Conservation (phyloP, 2,888 invertebrate genomes). For the Thera britannica region DNA sequence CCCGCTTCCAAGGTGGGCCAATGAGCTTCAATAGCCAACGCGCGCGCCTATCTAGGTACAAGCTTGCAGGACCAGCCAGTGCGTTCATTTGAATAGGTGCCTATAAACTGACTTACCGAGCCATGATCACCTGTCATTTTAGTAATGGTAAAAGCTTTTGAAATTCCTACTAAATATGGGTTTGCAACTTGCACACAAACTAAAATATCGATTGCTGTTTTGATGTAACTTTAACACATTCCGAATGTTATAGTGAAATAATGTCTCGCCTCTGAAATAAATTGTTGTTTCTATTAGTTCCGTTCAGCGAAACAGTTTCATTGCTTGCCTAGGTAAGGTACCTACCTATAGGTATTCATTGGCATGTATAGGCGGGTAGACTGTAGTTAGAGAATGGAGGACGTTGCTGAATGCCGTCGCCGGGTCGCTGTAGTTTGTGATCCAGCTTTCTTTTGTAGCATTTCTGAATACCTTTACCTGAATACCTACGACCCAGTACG, state of each 20-base stretch:
- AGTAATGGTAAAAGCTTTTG: too few species aligned
- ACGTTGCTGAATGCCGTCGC: constrained; percentile 8
- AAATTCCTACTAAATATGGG: too few species aligned
- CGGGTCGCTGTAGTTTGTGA: constrained; percentile 18
- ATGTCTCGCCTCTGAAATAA: background rate
- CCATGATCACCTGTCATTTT: too few species aligned
- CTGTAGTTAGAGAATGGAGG: constrained; percentile 15
- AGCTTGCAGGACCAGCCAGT: too few species aligned
- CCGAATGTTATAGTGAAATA: background rate
- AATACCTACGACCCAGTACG: background rate
- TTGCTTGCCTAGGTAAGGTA: background rate
- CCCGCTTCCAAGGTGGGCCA: constrained; percentile 22
- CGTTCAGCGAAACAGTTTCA: background rate
- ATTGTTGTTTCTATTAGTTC: background rate
- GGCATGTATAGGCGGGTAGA: background rate
- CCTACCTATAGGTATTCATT: background rate
- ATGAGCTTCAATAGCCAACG: constrained; percentile 6
- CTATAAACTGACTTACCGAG: too few species aligned
- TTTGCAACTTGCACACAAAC: too few species aligned
- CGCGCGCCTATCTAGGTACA: background rate
- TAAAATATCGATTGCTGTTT: too few species aligned
- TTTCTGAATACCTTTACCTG: background rate
- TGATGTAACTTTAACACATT: too few species aligned
- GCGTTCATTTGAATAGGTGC: too few species aligned
- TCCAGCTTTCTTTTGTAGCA: constrained; percentile 23